Base-by-base conservation (phyloP, 2,888 invertebrate species). In the Aethes cnicana region DNA sequence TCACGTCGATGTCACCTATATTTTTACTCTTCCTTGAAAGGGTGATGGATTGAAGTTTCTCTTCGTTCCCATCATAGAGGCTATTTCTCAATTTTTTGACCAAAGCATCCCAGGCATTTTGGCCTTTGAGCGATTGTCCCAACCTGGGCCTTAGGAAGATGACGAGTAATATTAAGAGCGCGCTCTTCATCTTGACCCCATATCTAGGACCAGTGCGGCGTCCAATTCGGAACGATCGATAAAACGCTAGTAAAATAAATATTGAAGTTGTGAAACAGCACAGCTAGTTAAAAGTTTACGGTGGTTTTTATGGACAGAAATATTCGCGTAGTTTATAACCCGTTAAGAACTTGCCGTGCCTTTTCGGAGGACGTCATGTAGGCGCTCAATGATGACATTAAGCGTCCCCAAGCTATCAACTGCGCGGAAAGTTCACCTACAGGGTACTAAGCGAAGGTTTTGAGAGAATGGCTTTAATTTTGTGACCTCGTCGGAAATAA, bases 101-200 rank as follows among this genome's bases (percentile, higher is more conserved):
- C 2, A 64, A 54, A 58, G 68, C 63, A 1, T 61, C 42, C 32
- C 62, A 64, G 2, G 66, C 20, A 9, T 65, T 55, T 1, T n/a
- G n/a, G n/a, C n/a, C 49, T 18, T 21, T 64, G 68, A 39, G 66
- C 2, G 68, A 65, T 12, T 65, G 46, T n/a, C n/a, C 5, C 62
- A 56, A 4, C 50, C 23, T 12, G 56, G n/a, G n/a, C n/a, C n/a
- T 39, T 6, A 60, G 49, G 11, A 49, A 58, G 11, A 58, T 41
- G 36, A 55, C 25, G 20, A 58, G n/a, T n/a, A n/a, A n/a, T 12
- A 57, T 21, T 30, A 63, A 9, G 37, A 63, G 28, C 53, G 58
- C 47, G 44, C 61, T 46, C 56, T 59, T 61, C 78, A 77, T 77
- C 58, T 57, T 68, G 58, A 6, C 16, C 9, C 39, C 39, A 39